Percentiles rank a stretch among this genome's conserved stretches.
Evolutionary conservation across 2,888 invertebrate species (phyloP).

Genomic region (Agonopterix arenella): DNA sequence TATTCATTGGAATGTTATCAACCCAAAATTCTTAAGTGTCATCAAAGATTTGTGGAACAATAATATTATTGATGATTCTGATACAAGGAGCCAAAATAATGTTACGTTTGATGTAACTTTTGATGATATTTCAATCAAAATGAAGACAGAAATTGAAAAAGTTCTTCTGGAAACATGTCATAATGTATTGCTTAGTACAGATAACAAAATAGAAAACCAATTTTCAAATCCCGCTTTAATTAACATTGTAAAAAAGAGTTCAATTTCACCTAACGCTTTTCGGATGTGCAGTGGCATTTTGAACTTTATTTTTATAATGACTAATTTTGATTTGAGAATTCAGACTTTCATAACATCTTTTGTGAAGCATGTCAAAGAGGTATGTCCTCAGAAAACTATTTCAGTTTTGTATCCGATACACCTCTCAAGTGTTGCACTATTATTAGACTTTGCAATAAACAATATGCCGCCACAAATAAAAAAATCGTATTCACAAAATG

Average conservation of each 20-base stretch:
- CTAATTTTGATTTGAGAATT: constrained; percentile 38
- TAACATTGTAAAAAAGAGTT: constrained; percentile 34
- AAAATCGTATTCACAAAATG: constrained; percentile 26
- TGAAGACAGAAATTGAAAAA: constrained; percentile 49
- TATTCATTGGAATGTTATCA: constrained; percentile 34
- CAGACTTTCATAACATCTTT: constrained; percentile 38
- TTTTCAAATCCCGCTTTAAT: constrained; percentile 23
- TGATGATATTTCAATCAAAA: constrained; percentile 46
- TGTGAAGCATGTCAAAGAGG: constrained; percentile 31
- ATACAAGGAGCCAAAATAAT: neutral
- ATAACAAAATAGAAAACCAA: constrained; percentile 20
- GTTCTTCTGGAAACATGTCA: constrained; percentile 30
- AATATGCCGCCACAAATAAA: constrained; percentile 21
- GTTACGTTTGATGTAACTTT: constrained; percentile 10
- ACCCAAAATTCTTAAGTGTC: constrained; percentile 26
- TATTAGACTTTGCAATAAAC: constrained; percentile 44
- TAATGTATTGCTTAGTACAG: constrained; percentile 22
- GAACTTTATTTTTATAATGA: constrained; percentile 44
- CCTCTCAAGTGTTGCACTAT: constrained; percentile 32
- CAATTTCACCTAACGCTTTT: constrained; percentile 46
- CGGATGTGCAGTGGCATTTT: constrained; percentile 49
- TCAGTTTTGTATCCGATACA: constrained; percentile 41
- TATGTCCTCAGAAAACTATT: constrained; percentile 20
- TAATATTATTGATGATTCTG: neutral
- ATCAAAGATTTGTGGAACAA: constrained; percentile 41